Percentiles rank a stretch among this genome's conserved stretches.
Conservation (phyloP, 1,140 invertebrate species). For the Eciton burchellii region DNA sequence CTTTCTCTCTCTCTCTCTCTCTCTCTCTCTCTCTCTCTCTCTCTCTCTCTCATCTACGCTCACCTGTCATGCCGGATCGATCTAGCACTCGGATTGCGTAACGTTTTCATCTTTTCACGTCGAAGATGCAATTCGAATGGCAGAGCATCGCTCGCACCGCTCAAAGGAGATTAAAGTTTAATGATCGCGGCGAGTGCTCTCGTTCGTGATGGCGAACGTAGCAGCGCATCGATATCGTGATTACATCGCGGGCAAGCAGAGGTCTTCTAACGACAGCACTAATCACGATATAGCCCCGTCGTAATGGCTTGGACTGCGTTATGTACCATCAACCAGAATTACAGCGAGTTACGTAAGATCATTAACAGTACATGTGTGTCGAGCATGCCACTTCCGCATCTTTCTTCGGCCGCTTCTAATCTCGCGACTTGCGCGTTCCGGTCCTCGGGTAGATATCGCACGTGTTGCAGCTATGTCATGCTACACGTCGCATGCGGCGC, state of each 20-base stretch:
- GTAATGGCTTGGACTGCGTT: background rate
- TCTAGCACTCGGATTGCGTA: background rate
- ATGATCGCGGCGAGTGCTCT: slow-evolving; percentile 2
- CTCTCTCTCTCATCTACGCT: background rate
- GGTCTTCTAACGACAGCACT: slow-evolving; percentile 13
- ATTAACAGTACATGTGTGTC: slow-evolving; percentile 24
- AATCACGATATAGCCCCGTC: slow-evolving; percentile 20
- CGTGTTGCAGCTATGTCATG: slow-evolving; percentile 51
- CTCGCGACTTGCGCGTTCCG: slow-evolving; percentile 3
- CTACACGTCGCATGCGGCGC: slow-evolving; percentile 42
- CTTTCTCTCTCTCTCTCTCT: background rate
- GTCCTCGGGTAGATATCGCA: slow-evolving; percentile 32
- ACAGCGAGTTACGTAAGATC: background rate
- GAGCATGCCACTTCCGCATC: background rate
- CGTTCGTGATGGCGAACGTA: background rate
- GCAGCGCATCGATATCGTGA: slow-evolving; percentile 20
- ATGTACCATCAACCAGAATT: background rate
- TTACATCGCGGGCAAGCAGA: slow-evolving; percentile 17
- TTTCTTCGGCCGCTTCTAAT: slow-evolving; percentile 7
- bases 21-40: background rate
- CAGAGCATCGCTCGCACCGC: background rate
- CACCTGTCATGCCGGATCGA: slow-evolving; percentile 1
- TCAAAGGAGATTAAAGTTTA: slow-evolving; percentile 40
- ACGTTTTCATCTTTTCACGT: slow-evolving; percentile 29
- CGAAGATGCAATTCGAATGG: slow-evolving; percentile 15